Base-by-base conservation (phyloP, 2,113 vertebrate species). In the Lampris megalopsis region DNA sequence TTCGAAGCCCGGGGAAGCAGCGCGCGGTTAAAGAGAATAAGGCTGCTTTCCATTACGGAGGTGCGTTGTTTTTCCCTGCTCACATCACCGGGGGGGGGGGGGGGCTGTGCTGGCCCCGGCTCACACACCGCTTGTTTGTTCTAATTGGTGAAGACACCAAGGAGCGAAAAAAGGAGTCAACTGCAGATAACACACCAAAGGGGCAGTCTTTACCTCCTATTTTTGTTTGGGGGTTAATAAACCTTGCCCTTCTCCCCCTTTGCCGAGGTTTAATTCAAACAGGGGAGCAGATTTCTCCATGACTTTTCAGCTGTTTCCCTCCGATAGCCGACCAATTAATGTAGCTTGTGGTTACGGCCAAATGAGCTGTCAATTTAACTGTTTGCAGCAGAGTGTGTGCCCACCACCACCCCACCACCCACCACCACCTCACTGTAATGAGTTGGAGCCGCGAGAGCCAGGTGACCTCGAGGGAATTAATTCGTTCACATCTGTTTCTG, bases 81-180 rank as follows among this genome's bases (percentile, higher is more conserved):
- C 77, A 43, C 43, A 7, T 66, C 50, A 63, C 53, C 40, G 45
- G 35, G 59, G 58, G 53, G 48, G 61, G n/a, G 43, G 35, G 43
- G 40, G n/a, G 24, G 57, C 24, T 61, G 53, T 43, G 58, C 50
- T 80, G 84, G 77, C 70, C 86, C 66, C 61, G 67, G 65, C 68
- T 80, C 36, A 80, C 42, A 79, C 61, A 63, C 67, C 0, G 45
- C 35, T 71, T 66, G 71, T 70, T 86, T 69, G 40, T 74, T 77
- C 72, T 77, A 83, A 87, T 90, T 81, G 13, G n/a, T 67, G 76
- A 50, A 79, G 72, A 45, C 71, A 75, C 59, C 50, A 60, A 58
- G 53, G 77, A 36, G 53, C 73, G 9, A 47, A 3, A 36, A 38
- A 6, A 10, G 48, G 11, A 49, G 67, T 64, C 52, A 62, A 56